These are phyloP conservation scores for Schrankia costaestrigalis DNA, from an alignment of 2,888 invertebrate species.

Conservation along the genomic window DNA sequence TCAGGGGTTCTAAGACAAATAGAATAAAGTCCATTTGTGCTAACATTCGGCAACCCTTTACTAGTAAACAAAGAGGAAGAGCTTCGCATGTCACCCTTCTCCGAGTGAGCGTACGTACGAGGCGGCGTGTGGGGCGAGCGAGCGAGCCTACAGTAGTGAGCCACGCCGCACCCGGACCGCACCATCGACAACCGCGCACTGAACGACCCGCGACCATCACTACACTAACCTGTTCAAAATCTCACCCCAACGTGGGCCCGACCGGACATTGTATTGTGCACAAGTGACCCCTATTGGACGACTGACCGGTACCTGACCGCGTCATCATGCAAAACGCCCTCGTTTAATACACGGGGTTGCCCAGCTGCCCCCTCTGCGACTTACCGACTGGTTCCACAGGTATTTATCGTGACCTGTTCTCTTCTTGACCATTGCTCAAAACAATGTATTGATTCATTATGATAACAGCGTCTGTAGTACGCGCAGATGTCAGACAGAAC, in stretches of 20 bases:
- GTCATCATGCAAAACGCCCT: slow-evolving; percentile 72
- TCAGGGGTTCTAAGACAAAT: slow-evolving; percentile 42
- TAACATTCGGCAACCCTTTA: slow-evolving; percentile 58
- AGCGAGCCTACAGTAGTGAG: slow-evolving; percentile 66
- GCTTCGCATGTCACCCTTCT: slow-evolving; percentile 73
- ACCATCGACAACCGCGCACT: slow-evolving; percentile 59
- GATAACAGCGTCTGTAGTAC: slow-evolving; percentile 32
- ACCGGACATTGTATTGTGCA: slow-evolving; percentile 66
- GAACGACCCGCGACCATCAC: slow-evolving; percentile 22
- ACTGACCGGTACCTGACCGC: slow-evolving; percentile 66
- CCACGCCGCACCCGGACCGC: slow-evolving; percentile 72
- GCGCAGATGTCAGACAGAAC: slow-evolving; percentile 20
- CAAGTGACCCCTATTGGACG: slow-evolving; percentile 68
- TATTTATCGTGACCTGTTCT: slow-evolving; percentile 57
- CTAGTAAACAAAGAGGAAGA: slow-evolving; percentile 62
- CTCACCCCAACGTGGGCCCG: slow-evolving; percentile 49
- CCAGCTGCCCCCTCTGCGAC: slow-evolving; percentile 62
- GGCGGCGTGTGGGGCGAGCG: slow-evolving; percentile 49
- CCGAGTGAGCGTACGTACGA: slow-evolving; percentile 52
- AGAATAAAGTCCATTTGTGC: too few species aligned
- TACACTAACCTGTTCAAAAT: slow-evolving; percentile 47
- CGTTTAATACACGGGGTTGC: slow-evolving; percentile 64
- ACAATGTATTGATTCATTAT: slow-evolving; percentile 40
- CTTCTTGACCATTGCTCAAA: slow-evolving; percentile 34
- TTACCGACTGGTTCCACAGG: slow-evolving; percentile 67